Percentiles rank a stretch among this genome's conserved stretches.
These are phyloP conservation scores for Neosilurus hyrtlii DNA, from an alignment of 2,797 vertebrate species.

Conservation along the genomic window DNA sequence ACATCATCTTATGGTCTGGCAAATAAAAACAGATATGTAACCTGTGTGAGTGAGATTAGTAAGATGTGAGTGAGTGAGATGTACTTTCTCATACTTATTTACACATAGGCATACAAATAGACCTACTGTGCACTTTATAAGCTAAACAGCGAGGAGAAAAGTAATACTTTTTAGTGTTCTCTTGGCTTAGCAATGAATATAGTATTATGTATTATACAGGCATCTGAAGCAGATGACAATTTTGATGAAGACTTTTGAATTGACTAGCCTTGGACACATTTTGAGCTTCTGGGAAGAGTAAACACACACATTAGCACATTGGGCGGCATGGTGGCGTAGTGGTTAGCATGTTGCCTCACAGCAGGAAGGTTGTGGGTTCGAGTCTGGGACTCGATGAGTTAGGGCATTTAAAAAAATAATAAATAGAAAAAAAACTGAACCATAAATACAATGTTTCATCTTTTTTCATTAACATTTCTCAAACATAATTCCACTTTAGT, in stretches of 20 bases:
- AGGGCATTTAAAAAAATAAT: not conserved
- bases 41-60: too few relatives aligned
- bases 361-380: too few relatives aligned
- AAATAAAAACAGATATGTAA: slow-evolving; percentile 50
- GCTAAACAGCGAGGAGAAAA: not conserved
- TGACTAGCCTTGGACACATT: not conserved
- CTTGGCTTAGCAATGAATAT: not conserved
- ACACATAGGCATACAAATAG: not conserved
- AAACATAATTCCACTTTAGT: not conserved
- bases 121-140: slow-evolving; percentile 13
- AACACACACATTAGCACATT: not conserved
- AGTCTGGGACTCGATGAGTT: too few relatives aligned
- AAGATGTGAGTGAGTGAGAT: too few relatives aligned
- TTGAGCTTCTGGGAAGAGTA: not conserved
- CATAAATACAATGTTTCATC: not conserved
- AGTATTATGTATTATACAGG: not conserved
- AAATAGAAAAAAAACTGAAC: not conserved
- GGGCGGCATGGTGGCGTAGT: too few relatives aligned
- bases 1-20: slow-evolving; percentile 51
- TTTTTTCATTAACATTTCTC: not conserved
- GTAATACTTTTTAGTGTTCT: not conserved
- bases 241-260: not conserved
- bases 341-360: too few relatives aligned
- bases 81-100: not conserved
- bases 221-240: not conserved